phyloP scores from a whole-genome alignment of 2,113 vertebrate species.

The Romanogobio albipinnatus region DNA sequence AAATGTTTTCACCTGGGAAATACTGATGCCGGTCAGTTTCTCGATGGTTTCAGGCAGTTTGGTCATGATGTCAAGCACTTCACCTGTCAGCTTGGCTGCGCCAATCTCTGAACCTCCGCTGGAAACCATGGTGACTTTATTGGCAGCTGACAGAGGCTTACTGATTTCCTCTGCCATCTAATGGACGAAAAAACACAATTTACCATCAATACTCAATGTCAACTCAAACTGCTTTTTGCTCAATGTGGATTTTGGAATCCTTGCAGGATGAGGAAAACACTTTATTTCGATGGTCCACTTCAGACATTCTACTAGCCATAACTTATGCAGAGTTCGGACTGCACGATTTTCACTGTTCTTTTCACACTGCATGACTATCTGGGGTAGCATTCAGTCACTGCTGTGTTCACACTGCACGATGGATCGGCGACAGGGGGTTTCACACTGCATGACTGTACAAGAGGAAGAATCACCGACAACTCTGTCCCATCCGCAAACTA shows the following conservation, averaged over 20 bases:
- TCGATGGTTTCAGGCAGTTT: constrained; percentile 81
- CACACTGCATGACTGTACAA: too few species aligned
- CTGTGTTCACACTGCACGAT: too few species aligned
- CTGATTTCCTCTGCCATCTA: constrained; percentile 89
- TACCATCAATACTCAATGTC: not conserved
- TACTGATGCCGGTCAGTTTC: constrained; percentile 85
- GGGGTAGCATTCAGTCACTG: too few species aligned
- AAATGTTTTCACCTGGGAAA: constrained; percentile 79
- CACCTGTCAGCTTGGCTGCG: constrained; percentile 82
- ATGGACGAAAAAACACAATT: not conserved
- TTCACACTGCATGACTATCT: too few species aligned
- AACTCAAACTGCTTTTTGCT: constrained; percentile 3
- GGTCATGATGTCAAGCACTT: constrained; percentile 87
- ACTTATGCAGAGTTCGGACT: too few species aligned
- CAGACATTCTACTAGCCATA: too few species aligned
- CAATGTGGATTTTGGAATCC: not conserved
- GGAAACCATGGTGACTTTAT: constrained; percentile 87
- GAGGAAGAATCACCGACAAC: too few species aligned
- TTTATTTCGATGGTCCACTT: too few species aligned
- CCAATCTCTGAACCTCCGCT: constrained; percentile 82
- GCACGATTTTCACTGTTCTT: too few species aligned
- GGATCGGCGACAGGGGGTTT: too few species aligned
- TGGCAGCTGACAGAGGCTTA: constrained; percentile 80
- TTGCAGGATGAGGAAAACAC: too few species aligned
- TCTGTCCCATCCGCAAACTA: too few species aligned